Conservation (phyloP, 2,113 vertebrate genomes). For the Eulacestoma nigropectus region DNA sequence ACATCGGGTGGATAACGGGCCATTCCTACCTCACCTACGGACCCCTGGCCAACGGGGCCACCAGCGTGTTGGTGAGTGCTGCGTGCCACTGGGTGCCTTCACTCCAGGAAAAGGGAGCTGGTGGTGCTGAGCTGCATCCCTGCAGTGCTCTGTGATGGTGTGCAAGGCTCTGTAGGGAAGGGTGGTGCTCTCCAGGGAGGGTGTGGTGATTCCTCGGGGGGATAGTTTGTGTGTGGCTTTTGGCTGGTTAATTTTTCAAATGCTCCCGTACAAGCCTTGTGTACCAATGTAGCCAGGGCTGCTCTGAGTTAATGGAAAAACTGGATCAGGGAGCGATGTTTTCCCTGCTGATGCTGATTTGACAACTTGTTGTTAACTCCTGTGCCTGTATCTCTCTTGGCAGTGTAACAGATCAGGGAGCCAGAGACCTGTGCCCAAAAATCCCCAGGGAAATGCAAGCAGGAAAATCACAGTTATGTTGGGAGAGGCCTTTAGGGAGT, state of each 20-base stretch:
- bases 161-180: background rate
- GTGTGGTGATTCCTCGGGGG: fast-evolving
- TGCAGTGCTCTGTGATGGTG: background rate
- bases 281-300: background rate
- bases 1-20: slow-evolving; percentile 97
- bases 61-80: slow-evolving; percentile 87
- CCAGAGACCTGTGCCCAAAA: background rate
- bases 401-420: background rate
- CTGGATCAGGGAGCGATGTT: background rate
- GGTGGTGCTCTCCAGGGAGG: background rate
- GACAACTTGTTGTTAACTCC: background rate
- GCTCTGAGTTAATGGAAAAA: background rate
- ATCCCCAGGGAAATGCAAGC: background rate
- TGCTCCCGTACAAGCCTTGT: background rate
- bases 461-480: background rate
- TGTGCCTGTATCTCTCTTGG: background rate
- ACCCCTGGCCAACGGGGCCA: slow-evolving; percentile 91
- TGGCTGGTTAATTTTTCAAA: background rate
- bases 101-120: background rate
- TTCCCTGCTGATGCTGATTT: background rate
- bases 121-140: background rate
- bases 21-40: slow-evolving; percentile 96
- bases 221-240: background rate
- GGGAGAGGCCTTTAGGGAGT: background rate
- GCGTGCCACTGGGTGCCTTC: background rate